Percentiles rank a stretch among this genome's conserved stretches.
Evolutionary conservation across 2,113 vertebrate species (phyloP).

Genomic region (Heterotis niloticus): DNA sequence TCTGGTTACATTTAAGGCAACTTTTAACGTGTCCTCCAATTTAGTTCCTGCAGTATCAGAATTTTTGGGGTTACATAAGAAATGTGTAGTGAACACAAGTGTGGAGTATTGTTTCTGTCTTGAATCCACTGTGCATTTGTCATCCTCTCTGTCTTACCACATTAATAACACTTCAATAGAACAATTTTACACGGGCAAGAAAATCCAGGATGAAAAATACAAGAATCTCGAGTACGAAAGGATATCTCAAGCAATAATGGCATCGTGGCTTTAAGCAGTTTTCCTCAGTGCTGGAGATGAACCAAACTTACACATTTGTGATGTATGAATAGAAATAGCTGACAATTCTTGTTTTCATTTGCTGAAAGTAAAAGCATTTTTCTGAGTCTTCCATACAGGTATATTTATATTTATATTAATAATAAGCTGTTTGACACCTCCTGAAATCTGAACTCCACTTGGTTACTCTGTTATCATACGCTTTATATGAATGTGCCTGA

Average conservation of each 20-base stretch:
- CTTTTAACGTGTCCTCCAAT: too few species aligned
- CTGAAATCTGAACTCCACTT: not conserved
- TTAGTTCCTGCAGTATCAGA: too few species aligned
- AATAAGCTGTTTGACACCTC: not conserved
- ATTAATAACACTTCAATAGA: not conserved
- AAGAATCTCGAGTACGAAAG: not conserved
- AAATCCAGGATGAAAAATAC: not conserved
- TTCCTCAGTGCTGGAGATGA: slow-evolving; percentile 2
- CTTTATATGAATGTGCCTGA: not conserved
- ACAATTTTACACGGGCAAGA: slow-evolving; percentile 9
- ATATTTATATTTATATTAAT: slow-evolving; percentile 3
- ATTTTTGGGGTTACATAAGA: too few species aligned
- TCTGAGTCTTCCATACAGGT: not conserved
- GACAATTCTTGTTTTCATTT: slow-evolving; percentile 9
- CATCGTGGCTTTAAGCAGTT: not conserved
- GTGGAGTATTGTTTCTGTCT: too few species aligned
- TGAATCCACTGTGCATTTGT: too few species aligned
- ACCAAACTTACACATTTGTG: not conserved
- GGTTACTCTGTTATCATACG: slow-evolving; percentile 16
- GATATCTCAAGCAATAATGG: not conserved
- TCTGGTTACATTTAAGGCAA: too few species aligned
- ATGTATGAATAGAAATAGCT: not conserved
- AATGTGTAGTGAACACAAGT: too few species aligned
- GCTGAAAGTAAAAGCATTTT: not conserved
- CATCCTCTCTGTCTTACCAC: not conserved